Evolutionary conservation across 2,797 vertebrate genomes (phyloP).

Genomic region (Lepus oiostolus): DNA sequence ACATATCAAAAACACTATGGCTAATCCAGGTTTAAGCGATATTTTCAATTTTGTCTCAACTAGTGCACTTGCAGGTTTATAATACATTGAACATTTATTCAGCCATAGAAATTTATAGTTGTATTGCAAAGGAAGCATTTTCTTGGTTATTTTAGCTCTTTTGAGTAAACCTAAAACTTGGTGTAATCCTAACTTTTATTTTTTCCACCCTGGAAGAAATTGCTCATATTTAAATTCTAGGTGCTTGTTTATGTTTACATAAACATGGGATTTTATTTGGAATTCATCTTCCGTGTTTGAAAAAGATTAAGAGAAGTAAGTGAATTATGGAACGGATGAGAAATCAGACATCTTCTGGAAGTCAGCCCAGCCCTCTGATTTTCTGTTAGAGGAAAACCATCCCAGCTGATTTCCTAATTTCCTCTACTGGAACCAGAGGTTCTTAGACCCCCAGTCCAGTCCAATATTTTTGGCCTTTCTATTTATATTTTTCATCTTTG

Average conservation of each 20-base stretch:
- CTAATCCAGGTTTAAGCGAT: conserved; percentile 4
- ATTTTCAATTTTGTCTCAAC: neutral
- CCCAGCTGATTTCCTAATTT: neutral
- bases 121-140: neutral
- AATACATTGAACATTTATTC: conserved; percentile 40
- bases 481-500: neutral
- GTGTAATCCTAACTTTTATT: neutral
- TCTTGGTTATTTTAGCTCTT: conserved; percentile 32
- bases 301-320: conserved; percentile 26
- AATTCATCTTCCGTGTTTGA: conserved; percentile 47
- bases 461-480: conserved; percentile 16
- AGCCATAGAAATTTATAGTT: conserved; percentile 23
- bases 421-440: neutral
- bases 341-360: neutral
- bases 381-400: conserved; percentile 6
- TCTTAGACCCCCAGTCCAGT: neutral
- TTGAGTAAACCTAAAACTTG: neutral
- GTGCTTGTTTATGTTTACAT: neutral
- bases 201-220: neutral
- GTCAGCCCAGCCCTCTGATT: neutral
- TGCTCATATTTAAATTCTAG: conserved; percentile 33
- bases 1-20: neutral
- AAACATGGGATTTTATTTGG: neutral
- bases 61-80: neutral
- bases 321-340: conserved; percentile 1